Percentiles rank a stretch among this genome's conserved stretches.
These are phyloP conservation scores for Laupala kohalensis DNA, from an alignment of 1,140 invertebrate species.

Conservation along the genomic window DNA sequence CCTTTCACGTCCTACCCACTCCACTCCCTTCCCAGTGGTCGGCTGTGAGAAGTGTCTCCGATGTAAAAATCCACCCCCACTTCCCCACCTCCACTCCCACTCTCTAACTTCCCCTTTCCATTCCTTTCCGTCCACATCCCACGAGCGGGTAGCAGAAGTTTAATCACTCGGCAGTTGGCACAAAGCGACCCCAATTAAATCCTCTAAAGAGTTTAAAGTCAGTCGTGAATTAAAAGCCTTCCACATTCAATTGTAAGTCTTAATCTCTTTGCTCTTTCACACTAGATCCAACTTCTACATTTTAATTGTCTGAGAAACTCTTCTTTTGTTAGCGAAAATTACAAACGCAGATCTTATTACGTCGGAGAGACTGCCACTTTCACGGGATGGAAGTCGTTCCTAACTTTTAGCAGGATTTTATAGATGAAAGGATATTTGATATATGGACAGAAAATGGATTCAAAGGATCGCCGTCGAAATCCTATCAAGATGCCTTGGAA, in stretches of 20 bases:
- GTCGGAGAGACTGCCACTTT: background rate
- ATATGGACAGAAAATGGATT: background rate
- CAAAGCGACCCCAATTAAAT: background rate
- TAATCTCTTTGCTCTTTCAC: background rate
- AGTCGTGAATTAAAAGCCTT: background rate
- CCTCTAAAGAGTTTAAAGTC: background rate
- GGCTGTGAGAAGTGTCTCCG: no score
- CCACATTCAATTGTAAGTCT: background rate
- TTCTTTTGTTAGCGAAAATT: background rate
- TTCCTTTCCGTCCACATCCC: no score
- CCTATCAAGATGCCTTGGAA: background rate
- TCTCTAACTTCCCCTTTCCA: no score
- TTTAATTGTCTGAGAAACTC: background rate
- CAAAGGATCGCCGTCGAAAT: background rate
- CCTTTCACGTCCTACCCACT: no score
- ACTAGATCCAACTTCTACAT: background rate
- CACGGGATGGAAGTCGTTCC: background rate
- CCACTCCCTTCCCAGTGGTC: no score
- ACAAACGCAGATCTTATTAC: background rate
- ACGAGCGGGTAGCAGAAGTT: background rate
- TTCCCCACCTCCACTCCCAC: no score
- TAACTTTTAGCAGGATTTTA: background rate
- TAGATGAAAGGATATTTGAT: background rate
- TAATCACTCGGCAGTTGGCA: background rate
- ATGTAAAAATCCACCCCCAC: no score